Conservation (phyloP, 2,113 vertebrate species). For the Eudyptes chrysolophus region DNA sequence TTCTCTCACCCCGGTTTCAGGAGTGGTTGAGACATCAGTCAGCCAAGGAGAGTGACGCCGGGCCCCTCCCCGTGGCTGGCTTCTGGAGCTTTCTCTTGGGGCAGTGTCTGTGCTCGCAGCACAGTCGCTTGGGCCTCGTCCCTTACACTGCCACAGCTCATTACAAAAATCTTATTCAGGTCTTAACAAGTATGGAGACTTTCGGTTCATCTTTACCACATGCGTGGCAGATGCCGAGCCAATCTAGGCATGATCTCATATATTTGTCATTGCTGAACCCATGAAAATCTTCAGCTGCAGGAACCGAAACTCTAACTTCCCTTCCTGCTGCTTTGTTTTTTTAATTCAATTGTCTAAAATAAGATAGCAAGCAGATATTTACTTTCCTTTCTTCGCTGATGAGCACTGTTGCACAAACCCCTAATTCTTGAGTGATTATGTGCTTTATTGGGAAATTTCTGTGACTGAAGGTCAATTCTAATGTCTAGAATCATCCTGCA, state of each 20-base stretch:
- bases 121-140: too few relatives aligned
- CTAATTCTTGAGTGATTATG: neutral
- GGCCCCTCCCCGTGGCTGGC: too few relatives aligned
- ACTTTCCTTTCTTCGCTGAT: neutral
- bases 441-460: neutral
- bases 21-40: too few relatives aligned
- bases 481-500: neutral
- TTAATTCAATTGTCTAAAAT: slow-evolving; percentile 27
- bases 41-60: too few relatives aligned
- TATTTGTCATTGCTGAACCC: neutral
- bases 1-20: too few relatives aligned
- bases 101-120: too few relatives aligned
- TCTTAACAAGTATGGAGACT: neutral
- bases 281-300: slow-evolving; percentile 4
- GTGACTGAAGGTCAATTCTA: neutral
- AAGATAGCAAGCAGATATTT: neutral
- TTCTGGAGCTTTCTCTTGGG: too few relatives aligned
- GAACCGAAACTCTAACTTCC: slow-evolving; percentile 60
- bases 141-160: neutral
- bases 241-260: neutral
- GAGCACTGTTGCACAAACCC: neutral
- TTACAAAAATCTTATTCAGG: neutral
- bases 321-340: slow-evolving; percentile 3
- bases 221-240: neutral
- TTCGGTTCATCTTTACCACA: neutral